A percentile compares a stretch with the other conserved stretches of the same genome.
Evolutionary conservation across 2,797 vertebrate genomes (phyloP).

Genomic region (Acanthopagrus latus): DNA sequence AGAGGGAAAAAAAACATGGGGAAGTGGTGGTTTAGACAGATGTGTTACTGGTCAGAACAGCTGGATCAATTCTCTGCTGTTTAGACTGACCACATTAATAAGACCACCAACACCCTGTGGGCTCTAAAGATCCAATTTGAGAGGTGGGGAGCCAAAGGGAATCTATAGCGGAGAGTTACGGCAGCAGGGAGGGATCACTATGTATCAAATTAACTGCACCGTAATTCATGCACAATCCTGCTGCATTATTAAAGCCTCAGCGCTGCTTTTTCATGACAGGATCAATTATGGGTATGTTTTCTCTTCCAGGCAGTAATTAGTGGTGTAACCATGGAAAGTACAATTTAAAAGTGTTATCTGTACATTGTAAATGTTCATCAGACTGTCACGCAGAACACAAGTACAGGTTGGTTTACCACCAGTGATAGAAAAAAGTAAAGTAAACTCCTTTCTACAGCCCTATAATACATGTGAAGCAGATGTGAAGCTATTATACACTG

Average conservation of each 20-base stretch:
- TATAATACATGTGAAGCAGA: slow-evolving; percentile 10
- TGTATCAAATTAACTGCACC: slow-evolving; percentile 46
- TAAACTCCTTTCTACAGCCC: slow-evolving; percentile 12
- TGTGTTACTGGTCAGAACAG: slow-evolving; percentile 27
- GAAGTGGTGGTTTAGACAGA: not conserved
- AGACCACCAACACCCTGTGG: slow-evolving; percentile 33
- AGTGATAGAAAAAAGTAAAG: slow-evolving; percentile 6
- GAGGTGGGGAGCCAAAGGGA: slow-evolving; percentile 9
- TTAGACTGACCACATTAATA: slow-evolving; percentile 45
- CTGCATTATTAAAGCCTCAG: slow-evolving; percentile 49
- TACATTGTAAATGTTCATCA: slow-evolving; percentile 42
- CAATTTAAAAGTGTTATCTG: slow-evolving; percentile 46
- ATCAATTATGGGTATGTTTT: slow-evolving; percentile 55
- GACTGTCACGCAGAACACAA: slow-evolving; percentile 50
- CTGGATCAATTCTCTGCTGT: slow-evolving; percentile 33
- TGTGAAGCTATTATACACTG: not conserved
- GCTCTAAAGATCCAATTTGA: slow-evolving; percentile 36
- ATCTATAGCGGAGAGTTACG: slow-evolving; percentile 30
- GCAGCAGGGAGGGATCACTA: slow-evolving; percentile 31
- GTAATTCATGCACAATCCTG: slow-evolving; percentile 52
- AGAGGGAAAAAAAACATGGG: not conserved
- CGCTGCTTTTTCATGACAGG: slow-evolving; percentile 45
- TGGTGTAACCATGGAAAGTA: slow-evolving; percentile 57
- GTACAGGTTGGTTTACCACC: slow-evolving; percentile 36
- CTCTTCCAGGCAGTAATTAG: slow-evolving; percentile 50